Percentiles rank a stretch among this genome's conserved stretches.
phyloP scores from a whole-genome alignment of 2,888 invertebrate species.

The Noctuana brunneofusca region DNA sequence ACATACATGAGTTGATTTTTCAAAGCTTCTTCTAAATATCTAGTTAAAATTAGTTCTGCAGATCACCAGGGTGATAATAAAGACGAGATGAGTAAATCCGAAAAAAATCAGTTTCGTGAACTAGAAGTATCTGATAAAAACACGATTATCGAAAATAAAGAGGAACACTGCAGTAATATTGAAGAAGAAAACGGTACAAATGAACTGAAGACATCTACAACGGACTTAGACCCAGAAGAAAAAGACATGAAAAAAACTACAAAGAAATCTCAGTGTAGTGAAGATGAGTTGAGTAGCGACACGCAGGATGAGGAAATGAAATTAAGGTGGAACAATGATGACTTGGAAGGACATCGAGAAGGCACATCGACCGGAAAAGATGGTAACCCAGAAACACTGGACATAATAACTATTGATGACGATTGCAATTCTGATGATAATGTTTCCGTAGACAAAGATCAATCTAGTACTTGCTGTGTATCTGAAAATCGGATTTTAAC shows the following conservation, averaged over 20 bases:
- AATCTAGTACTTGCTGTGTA: background rate
- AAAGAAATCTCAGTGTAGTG: background rate
- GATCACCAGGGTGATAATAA: background rate
- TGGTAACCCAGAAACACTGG: background rate
- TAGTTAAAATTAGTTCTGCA: background rate
- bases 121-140: background rate
- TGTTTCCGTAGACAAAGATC: background rate
- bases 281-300: constrained; percentile 32
- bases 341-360: background rate
- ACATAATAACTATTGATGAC: background rate
- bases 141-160: background rate
- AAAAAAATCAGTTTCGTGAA: background rate
- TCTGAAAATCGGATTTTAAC: background rate
- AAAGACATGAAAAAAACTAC: background rate
- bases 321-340: constrained; percentile 61
- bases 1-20: background rate
- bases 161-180: background rate
- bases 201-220: background rate
- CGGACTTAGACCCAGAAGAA: background rate
- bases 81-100: background rate
- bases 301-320: constrained; percentile 52
- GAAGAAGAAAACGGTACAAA: background rate
- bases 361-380: background rate
- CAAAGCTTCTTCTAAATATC: background rate
- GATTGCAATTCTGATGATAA: background rate